A percentile compares a stretch with the other conserved stretches of the same genome.
Conservation (phyloP, 2,888 invertebrate genomes). For the Andrena haemorrhoa region DNA sequence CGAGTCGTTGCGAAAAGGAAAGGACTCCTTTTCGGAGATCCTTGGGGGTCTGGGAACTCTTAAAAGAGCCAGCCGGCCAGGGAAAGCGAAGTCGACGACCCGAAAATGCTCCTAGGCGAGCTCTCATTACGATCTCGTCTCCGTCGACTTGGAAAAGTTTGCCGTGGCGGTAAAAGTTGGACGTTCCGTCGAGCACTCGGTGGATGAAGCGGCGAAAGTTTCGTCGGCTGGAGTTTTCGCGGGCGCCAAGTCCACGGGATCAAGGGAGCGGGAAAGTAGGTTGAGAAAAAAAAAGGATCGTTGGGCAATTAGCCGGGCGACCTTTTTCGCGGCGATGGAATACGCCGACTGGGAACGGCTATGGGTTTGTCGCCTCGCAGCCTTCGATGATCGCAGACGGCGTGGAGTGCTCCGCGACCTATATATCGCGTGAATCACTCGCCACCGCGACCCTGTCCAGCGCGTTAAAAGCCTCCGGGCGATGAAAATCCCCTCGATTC, state of each 20-base stretch:
- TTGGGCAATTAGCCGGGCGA: constrained; percentile 42
- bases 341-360: constrained; percentile 22
- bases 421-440: constrained; percentile 56
- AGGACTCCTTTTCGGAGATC: neutral
- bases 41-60: no score
- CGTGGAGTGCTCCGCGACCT: constrained; percentile 29
- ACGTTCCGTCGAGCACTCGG: no score
- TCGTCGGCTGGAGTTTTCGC: no score
- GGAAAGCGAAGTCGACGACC: no score
- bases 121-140: no score
- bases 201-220: no score
- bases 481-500: no score
- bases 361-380: constrained; percentile 12
- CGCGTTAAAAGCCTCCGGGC: neutral
- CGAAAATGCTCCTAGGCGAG: no score
- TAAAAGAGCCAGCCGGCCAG: no score
- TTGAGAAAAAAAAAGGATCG: constrained; percentile 28
- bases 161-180: no score
- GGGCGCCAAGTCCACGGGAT: neutral
- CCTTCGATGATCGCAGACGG: constrained; percentile 46
- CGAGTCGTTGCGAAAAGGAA: constrained; percentile 49
- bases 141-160: no score
- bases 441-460: constrained; percentile 5
- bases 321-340: constrained; percentile 37
- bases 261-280: constrained; percentile 38